A percentile compares a stretch with the other conserved stretches of the same genome.
Evolutionary conservation across 1,140 invertebrate species (phyloP).

Genomic region (Yoshiicerus persimilis): DNA sequence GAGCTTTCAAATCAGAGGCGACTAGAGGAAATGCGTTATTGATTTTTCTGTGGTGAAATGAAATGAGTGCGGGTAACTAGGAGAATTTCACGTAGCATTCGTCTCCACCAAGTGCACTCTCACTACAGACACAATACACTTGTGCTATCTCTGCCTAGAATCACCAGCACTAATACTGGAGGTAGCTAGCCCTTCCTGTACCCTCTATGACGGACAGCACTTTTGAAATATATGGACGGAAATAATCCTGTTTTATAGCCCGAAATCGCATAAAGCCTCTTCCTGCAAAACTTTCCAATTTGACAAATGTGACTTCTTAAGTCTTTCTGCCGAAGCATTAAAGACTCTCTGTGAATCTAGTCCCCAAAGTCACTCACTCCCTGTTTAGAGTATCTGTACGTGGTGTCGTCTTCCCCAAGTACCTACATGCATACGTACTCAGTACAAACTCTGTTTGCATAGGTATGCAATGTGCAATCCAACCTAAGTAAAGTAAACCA

Average conservation of each 20-base stretch:
- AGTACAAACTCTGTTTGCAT: neutral
- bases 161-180: too few relatives aligned
- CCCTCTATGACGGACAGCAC: neutral
- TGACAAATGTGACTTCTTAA: constrained; percentile 28
- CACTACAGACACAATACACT: neutral
- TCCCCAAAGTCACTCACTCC: neutral
- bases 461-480: neutral
- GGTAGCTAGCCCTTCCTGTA: neutral
- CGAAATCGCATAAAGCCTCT: constrained; percentile 23
- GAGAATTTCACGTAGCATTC: neutral
- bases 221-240: constrained; percentile 24
- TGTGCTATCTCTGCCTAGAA: too few relatives aligned
- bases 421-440: neutral
- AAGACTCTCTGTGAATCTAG: constrained; percentile 9
- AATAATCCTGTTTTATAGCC: constrained; percentile 19
- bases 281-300: constrained; percentile 23
- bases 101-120: neutral
- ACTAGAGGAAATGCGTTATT: constrained; percentile 6
- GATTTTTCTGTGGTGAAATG: constrained; percentile 7
- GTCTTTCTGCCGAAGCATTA: constrained; percentile 16
- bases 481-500: neutral
- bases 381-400: neutral
- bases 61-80: neutral
- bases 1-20: neutral
- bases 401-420: neutral